Conservation (phyloP, 2,113 vertebrate species). For the Sylvilagus bachmani region DNA sequence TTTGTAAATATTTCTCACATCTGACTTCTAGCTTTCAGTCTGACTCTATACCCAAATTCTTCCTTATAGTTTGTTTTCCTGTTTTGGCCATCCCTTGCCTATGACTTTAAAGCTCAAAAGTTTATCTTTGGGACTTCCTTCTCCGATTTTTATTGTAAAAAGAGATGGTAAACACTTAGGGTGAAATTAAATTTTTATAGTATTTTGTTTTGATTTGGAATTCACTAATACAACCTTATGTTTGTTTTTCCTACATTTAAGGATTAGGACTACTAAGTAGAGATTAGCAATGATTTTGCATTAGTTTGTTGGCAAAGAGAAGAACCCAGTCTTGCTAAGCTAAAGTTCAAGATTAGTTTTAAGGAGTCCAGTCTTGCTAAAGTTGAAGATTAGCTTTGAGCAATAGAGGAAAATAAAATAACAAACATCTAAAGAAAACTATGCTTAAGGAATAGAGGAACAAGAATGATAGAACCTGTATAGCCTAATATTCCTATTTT, state of each 20-base stretch:
- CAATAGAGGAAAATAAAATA: not conserved
- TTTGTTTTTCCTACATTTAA: not conserved
- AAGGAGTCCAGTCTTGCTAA: not conserved
- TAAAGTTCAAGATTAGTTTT: not conserved
- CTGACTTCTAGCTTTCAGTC: not conserved
- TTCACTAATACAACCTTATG: not conserved
- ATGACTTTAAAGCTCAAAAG: not conserved
- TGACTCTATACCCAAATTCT: not conserved
- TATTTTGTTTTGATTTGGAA: not conserved
- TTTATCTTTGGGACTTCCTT: not conserved
- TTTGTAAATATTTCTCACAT: constrained; percentile 16
- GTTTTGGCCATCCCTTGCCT: not conserved
- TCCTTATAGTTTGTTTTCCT: not conserved
- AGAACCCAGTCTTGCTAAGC: not conserved
- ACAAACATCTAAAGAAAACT: not conserved
- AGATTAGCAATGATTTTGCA: not conserved
- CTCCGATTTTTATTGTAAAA: not conserved
- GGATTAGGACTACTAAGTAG: not conserved
- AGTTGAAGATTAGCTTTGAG: not conserved
- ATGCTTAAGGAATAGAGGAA: not conserved
- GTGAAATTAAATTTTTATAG: not conserved
- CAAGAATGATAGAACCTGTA: not conserved
- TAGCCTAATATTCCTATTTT: not conserved
- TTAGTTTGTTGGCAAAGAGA: not conserved
- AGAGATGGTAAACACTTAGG: not conserved